Conservation (phyloP, 2,113 vertebrate species). For the Plectropomus leopardus region DNA sequence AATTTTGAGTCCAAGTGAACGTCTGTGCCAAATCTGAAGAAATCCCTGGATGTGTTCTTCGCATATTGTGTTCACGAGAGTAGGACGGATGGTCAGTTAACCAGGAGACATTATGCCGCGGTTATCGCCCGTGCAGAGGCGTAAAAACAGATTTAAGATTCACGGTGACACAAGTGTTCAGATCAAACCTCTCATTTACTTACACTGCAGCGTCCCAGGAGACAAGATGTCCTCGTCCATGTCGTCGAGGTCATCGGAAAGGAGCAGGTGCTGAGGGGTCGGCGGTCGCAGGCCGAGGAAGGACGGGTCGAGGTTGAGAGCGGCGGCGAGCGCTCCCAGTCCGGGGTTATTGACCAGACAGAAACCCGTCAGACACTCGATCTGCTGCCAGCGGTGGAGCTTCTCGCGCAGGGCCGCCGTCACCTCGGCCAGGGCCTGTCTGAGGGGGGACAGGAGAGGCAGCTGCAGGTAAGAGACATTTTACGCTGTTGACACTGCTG, state of each 20-base stretch:
- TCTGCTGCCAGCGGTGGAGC: conserved; percentile 95
- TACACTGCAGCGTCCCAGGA: conserved; percentile 93
- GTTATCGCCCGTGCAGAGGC: too few species aligned
- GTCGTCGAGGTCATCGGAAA: conserved; percentile 95
- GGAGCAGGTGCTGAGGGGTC: conserved; percentile 90
- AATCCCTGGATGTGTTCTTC: too few species aligned
- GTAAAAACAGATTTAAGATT: too few species aligned
- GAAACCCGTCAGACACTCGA: conserved; percentile 93
- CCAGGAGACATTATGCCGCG: too few species aligned
- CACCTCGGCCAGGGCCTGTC: conserved; percentile 94
- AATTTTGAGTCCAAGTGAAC: too few species aligned
- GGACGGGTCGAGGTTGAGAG: conserved; percentile 93
- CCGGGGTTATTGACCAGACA: conserved; percentile 93
- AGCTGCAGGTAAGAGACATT: background rate
- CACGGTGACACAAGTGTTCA: too few species aligned
- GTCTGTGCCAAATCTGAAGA: too few species aligned
- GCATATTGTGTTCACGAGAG: too few species aligned
- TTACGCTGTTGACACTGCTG: too few species aligned
- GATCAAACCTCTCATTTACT: conserved; percentile 39
- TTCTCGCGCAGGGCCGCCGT: conserved; percentile 92
- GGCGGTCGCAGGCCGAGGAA: conserved; percentile 89
- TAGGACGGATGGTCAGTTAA: too few species aligned
- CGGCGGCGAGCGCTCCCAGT: conserved; percentile 87
- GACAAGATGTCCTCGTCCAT: conserved; percentile 96
- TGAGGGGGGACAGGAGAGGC: conserved; percentile 54